Conservation (phyloP, 2,113 vertebrate genomes). For the Setophaga petechia region DNA sequence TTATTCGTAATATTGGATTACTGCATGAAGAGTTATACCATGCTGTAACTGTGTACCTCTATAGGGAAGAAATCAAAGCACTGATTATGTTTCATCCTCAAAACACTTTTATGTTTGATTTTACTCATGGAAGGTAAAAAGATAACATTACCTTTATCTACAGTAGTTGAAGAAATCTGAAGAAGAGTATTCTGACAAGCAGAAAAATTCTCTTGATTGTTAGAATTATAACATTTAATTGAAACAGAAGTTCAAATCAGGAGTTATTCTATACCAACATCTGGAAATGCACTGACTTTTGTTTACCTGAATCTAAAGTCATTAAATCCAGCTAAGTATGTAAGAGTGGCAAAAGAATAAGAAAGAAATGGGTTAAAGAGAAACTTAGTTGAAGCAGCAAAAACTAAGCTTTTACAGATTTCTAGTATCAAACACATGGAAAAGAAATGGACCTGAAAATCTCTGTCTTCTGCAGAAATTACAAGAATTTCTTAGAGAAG, state of each 20-base stretch:
- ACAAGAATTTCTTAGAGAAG: not conserved
- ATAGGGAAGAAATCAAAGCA: not conserved
- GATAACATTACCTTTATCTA: not conserved
- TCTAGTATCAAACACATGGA: not conserved
- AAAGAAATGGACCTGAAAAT: not conserved
- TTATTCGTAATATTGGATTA: not conserved
- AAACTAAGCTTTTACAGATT: not conserved
- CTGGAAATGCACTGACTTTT: not conserved
- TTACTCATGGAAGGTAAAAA: not conserved
- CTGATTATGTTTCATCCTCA: not conserved
- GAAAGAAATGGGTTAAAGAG: not conserved
- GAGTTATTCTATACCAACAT: not conserved
- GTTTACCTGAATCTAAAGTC: not conserved
- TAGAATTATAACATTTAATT: not conserved
- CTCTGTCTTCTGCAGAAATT: not conserved
- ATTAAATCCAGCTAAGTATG: not conserved
- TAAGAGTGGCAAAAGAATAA: not conserved
- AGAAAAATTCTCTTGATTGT: not conserved
- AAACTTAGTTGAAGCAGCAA: not conserved
- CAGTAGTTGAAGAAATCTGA: not conserved
- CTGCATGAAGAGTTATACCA: not conserved
- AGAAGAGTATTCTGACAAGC: not conserved
- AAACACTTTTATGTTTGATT: not conserved
- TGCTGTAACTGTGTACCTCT: not conserved
- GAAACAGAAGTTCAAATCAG: not conserved